A percentile compares a stretch with the other conserved stretches of the same genome.
Evolutionary conservation across 2,888 invertebrate genomes (phyloP).

Genomic region (Agriopis leucophaearia): DNA sequence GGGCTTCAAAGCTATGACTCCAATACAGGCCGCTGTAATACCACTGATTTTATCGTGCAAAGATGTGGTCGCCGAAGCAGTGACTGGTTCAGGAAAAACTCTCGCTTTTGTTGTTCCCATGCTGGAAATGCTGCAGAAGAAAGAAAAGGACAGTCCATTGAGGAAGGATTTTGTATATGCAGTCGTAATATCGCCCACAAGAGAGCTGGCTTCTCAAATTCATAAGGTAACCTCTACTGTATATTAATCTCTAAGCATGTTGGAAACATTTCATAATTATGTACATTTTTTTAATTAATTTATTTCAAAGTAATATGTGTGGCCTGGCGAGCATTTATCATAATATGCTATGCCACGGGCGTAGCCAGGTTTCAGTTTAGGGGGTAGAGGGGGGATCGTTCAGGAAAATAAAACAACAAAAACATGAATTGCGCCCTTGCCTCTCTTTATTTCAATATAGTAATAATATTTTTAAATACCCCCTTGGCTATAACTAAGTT

Average conservation of each 20-base stretch:
- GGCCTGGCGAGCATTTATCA: too few species aligned
- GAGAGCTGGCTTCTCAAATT: slow-evolving; percentile 97
- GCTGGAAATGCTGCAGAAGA: slow-evolving; percentile 92
- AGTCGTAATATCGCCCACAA: slow-evolving; percentile 97
- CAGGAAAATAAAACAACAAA: background rate
- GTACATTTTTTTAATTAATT: too few species aligned
- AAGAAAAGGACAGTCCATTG: slow-evolving; percentile 88
- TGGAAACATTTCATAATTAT: too few species aligned
- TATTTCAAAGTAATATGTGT: too few species aligned
- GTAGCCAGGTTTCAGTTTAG: too few species aligned
- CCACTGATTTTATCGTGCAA: slow-evolving; percentile 95
- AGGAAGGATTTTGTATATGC: slow-evolving; percentile 93
- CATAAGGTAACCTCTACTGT: slow-evolving; percentile 81
- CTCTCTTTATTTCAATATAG: too few species aligned
- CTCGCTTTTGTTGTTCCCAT: slow-evolving; percentile 97
- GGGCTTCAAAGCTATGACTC: slow-evolving; percentile 86
- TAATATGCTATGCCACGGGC: too few species aligned
- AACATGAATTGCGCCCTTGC: too few species aligned
- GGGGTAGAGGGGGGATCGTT: too few species aligned
- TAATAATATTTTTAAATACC: too few species aligned
- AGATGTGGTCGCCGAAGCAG: slow-evolving; percentile 99
- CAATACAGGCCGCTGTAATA: slow-evolving; percentile 94
- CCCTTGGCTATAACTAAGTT: too few species aligned
- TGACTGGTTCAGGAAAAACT: slow-evolving; percentile 99
- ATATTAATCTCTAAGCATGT: background rate